A percentile compares a stretch with the other conserved stretches of the same genome.
phyloP scores from a whole-genome alignment of 1,140 invertebrate genomes.

The Littorina saxatilis region DNA sequence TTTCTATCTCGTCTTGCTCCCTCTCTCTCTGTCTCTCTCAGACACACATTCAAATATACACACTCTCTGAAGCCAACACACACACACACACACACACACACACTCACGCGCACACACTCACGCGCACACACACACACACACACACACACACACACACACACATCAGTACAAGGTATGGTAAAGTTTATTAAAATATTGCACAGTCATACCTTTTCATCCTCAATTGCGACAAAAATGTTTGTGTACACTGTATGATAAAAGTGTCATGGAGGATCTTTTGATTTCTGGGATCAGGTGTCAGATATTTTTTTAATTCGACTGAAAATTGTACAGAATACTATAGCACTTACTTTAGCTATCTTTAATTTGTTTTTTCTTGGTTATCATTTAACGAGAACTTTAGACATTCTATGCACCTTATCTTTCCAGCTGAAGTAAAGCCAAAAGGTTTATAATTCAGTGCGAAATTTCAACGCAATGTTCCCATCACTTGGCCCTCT shows the following conservation, averaged over 20 bases:
- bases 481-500: too few relatives aligned
- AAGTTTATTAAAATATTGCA: background rate
- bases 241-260: background rate
- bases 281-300: background rate
- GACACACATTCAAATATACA: background rate
- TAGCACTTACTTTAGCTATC: background rate
- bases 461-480: too few relatives aligned
- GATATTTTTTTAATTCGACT: background rate
- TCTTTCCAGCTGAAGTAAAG: too few relatives aligned
- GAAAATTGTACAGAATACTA: background rate
- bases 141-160: background rate
- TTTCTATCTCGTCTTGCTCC: too few relatives aligned
- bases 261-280: too few relatives aligned
- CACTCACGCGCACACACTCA: background rate
- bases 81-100: background rate
- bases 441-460: too few relatives aligned
- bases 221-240: background rate
- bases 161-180: background rate
- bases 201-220: background rate
- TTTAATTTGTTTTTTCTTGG: too few relatives aligned
- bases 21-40: background rate
- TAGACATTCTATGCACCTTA: too few relatives aligned
- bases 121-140: slow-evolving; percentile 11
- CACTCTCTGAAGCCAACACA: background rate
- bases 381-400: too few relatives aligned